A percentile compares a stretch with the other conserved stretches of the same genome.
phyloP scores from a whole-genome alignment of 2,888 invertebrate species.

The Fabriciana adippe region DNA sequence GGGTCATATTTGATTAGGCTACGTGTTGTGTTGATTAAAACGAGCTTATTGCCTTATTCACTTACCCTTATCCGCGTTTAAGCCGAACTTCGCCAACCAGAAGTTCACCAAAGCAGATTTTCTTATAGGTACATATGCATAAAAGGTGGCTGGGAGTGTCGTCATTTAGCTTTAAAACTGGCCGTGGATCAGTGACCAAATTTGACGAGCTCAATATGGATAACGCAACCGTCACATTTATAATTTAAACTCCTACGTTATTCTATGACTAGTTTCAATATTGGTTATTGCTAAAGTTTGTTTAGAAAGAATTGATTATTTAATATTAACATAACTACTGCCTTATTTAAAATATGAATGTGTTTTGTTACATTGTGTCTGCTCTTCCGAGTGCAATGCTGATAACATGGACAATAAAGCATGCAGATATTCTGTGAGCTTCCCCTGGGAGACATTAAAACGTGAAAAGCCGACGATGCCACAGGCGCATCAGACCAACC shows the following conservation, averaged over 20 bases:
- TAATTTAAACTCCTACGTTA: conserved; percentile 37
- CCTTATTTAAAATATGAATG: conserved; percentile 1
- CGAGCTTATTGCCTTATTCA: conserved; percentile 78
- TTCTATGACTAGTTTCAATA: conserved; percentile 28
- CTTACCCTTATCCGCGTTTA: conserved; percentile 61
- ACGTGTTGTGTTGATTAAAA: conserved; percentile 80
- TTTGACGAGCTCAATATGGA: conserved; percentile 34
- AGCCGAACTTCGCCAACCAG: conserved; percentile 39
- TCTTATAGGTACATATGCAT: conserved; percentile 46
- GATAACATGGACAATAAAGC: conserved; percentile 43
- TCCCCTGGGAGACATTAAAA: conserved; percentile 44
- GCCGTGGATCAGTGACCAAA: conserved; percentile 58
- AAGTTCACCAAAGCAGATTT: conserved; percentile 54
- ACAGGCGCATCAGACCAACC: conserved; percentile 27
- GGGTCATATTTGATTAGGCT: conserved; percentile 81
- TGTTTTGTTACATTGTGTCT: conserved; percentile 6
- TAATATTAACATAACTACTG: neutral
- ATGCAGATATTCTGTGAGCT: conserved; percentile 40
- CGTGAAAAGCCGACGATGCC: conserved; percentile 39
- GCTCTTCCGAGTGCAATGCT: conserved; percentile 18
- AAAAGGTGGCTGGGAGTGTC: conserved; percentile 52
- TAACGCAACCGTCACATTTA: conserved; percentile 34
- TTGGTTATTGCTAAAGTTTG: conserved; percentile 25
- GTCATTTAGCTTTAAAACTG: conserved; percentile 59
- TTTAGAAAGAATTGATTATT: neutral